Conservation (phyloP, 2,888 invertebrate species). For the Listrodromus nycthemerus region DNA sequence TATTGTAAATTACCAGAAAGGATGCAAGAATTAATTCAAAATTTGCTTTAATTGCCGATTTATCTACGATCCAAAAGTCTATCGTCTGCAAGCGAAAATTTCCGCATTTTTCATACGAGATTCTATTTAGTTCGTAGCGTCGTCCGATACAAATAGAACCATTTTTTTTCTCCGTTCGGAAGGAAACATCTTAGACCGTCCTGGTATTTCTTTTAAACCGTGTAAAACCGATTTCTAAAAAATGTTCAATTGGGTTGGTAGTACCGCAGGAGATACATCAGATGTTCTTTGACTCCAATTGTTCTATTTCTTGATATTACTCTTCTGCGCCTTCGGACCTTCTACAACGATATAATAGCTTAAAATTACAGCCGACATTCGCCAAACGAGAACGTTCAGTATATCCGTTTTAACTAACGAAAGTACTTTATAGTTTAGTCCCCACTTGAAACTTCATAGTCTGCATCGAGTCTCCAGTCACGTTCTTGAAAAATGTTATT, state of each 20-base stretch:
- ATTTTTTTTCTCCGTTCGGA: no score
- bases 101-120: no score
- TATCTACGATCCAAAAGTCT: no score
- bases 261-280: slow-evolving; percentile 68
- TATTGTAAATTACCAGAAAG: no score
- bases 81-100: no score
- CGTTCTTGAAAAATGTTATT: not conserved
- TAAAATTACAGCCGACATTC: not conserved
- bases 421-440: slow-evolving; percentile 18
- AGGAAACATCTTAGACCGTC: no score
- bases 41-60: no score
- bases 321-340: slow-evolving; percentile 9
- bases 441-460: slow-evolving; percentile 18
- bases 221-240: not conserved
- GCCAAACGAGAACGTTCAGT: slow-evolving; percentile 29
- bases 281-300: slow-evolving; percentile 77
- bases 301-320: slow-evolving; percentile 36
- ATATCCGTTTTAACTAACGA: slow-evolving; percentile 44
- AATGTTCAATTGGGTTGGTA: not conserved
- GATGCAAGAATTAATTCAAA: no score
- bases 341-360: slow-evolving; percentile 7
- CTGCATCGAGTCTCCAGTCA: not conserved
- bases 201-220: not conserved
- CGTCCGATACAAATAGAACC: no score
- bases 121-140: no score